Evolutionary conservation across 53 echinoderm and acorn worm species (phyloP).

Genomic region (Mesocentrotus franciscanus): DNA sequence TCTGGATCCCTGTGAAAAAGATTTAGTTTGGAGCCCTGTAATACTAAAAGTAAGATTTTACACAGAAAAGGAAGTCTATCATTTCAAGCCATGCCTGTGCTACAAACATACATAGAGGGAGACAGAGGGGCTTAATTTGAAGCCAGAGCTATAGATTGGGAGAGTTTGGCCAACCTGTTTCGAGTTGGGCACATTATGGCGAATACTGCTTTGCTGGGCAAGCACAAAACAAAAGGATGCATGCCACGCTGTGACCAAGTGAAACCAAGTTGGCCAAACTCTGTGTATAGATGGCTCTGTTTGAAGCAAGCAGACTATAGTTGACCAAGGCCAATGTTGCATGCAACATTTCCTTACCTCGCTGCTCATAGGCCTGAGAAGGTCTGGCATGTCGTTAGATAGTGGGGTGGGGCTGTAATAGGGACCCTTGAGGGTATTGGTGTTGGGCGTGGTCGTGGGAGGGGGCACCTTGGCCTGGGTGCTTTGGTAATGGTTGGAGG

Average conservation of each 20-base stretch:
- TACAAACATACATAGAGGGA: neutral
- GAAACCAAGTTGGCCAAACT: too few species aligned
- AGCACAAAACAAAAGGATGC: too few species aligned
- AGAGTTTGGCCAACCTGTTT: too few species aligned
- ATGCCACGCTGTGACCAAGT: too few species aligned
- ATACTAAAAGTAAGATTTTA: neutral
- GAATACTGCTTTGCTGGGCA: too few species aligned
- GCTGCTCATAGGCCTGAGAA: slow-evolving; percentile 58
- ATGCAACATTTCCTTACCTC: slow-evolving; percentile 57
- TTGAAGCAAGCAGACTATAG: neutral
- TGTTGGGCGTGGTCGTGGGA: neutral
- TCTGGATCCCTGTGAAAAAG: too few species aligned
- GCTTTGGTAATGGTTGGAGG: slow-evolving; percentile 77
- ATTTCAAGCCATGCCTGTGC: neutral
- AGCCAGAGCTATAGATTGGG: too few species aligned
- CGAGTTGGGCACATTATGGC: too few species aligned
- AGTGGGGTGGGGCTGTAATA: slow-evolving; percentile 77
- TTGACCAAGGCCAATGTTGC: neutral
- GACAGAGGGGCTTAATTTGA: neutral
- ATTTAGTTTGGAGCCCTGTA: neutral
- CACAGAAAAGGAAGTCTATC: neutral
- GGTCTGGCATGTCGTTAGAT: slow-evolving; percentile 43
- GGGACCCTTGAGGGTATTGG: slow-evolving; percentile 79
- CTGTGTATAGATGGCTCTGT: too few species aligned
- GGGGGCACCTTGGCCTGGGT: slow-evolving; percentile 58